Conservation (phyloP, 2,888 invertebrate species). For the Opisthograptis luteolata region DNA sequence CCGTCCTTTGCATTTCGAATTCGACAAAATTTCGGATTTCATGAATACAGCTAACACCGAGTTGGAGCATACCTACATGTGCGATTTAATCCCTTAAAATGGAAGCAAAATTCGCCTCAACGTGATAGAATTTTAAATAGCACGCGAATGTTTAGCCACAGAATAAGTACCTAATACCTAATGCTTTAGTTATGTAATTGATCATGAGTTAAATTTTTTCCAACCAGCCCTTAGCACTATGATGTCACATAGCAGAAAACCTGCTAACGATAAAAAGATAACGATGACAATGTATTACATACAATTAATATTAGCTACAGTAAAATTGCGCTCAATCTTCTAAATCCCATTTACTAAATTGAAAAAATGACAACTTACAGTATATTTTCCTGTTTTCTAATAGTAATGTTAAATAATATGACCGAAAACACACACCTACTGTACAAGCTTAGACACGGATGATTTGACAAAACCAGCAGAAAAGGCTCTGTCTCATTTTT, state of each 20-base stretch:
- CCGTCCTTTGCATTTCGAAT: slow-evolving; percentile 66
- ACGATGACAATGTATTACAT: too few relatives aligned
- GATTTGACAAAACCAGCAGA: slow-evolving; percentile 41
- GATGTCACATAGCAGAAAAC: too few relatives aligned
- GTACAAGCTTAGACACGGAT: slow-evolving; percentile 42
- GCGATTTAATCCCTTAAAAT: slow-evolving; percentile 50
- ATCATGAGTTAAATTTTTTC: neutral
- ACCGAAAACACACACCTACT: slow-evolving; percentile 37
- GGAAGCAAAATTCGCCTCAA: slow-evolving; percentile 41
- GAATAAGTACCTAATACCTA: neutral
- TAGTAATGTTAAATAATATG: slow-evolving; percentile 39
- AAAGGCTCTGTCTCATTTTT: slow-evolving; percentile 36
- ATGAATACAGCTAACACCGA: slow-evolving; percentile 52
- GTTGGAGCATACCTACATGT: slow-evolving; percentile 39
- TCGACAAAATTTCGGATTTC: slow-evolving; percentile 60
- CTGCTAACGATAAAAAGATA: too few relatives aligned
- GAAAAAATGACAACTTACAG: slow-evolving; percentile 38
- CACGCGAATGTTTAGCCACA: neutral
- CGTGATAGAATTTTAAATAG: slow-evolving; percentile 22
- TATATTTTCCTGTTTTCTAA: slow-evolving; percentile 36
- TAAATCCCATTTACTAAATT: slow-evolving; percentile 43
- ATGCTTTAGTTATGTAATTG: neutral
- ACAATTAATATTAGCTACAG: neutral
- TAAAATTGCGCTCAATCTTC: slow-evolving; percentile 18
- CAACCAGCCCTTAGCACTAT: too few relatives aligned